Base-by-base conservation (phyloP, 2,888 invertebrate species). In the Mimachlamys varia region DNA sequence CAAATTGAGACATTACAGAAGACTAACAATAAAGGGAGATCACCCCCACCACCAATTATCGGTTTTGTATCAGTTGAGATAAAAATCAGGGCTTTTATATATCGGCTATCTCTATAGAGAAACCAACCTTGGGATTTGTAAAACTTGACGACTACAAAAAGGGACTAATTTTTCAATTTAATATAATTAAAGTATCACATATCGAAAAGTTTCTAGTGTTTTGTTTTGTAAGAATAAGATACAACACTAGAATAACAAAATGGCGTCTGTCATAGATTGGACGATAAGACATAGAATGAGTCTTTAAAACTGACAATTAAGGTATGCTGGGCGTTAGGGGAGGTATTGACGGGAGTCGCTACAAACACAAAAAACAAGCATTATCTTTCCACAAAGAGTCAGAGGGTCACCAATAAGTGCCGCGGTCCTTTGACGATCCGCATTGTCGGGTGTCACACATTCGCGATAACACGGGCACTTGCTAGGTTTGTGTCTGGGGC, bases 201-300 rank as follows among this genome's bases (percentile, higher is more conserved):
- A 76, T 76, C 76, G 76, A 76, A 76, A 76, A 76, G 76, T 76
- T 76, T 76, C 76, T 76, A 33, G 76, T 76, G 76, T 76, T 76
- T 76, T 76, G 76, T 76, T 76, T 76, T 76, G 76, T 76, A 13
- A 27, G 33, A 33, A 76, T 76, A 76, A 76, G 76, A 76, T 76
- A 76, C 76, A 76, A 76, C 27, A 76, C 33, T 76, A 76, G 76
- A 22, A 76, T 76, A 76, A 76, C 76, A 76, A 76, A 76, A 76
- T 76, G 76, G 76, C 76, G 76, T 76, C 76, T 76, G 76, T 33
- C 76, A 76, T 33, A 76, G 76, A 76, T 76, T 76, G 76, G 76
- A 7, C 27, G 76, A 76, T 76, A 76, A 76, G 76, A 27, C 76
- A 76, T 76, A 76, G 76, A 76, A 27, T 13, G 76, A 76, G 76